These are phyloP conservation scores for Melieria omissa DNA, from an alignment of 2,888 invertebrate species.

Conservation along the genomic window DNA sequence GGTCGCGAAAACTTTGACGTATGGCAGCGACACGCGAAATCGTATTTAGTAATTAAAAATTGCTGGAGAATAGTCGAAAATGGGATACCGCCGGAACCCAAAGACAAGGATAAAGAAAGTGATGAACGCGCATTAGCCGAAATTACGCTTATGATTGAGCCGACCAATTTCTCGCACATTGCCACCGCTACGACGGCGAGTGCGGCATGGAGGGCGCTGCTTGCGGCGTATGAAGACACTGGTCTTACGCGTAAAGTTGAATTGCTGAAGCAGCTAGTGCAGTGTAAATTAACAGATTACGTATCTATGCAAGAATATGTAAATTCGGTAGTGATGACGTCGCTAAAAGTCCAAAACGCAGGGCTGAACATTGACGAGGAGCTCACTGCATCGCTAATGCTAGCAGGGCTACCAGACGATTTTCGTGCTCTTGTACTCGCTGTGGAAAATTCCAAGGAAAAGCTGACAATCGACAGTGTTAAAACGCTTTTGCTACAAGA, in stretches of 20 bases:
- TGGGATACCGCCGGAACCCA: background rate
- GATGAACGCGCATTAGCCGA: slow-evolving; percentile 9
- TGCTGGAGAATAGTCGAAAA: slow-evolving; percentile 15
- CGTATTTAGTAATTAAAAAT: slow-evolving; percentile 6
- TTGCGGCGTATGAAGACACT: slow-evolving; percentile 16
- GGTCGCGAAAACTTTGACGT: too few species aligned
- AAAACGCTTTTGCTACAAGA: slow-evolving; percentile 39
- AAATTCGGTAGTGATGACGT: slow-evolving; percentile 28
- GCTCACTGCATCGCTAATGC: slow-evolving; percentile 37
- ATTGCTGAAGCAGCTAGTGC: slow-evolving; percentile 25
- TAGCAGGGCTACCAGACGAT: slow-evolving; percentile 39
- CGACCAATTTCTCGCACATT: slow-evolving; percentile 12
- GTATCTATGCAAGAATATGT: slow-evolving; percentile 34
- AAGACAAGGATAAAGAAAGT: slow-evolving; percentile 12
- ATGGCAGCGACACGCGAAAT: background rate
- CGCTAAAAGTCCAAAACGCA: slow-evolving; percentile 24
- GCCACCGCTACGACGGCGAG: slow-evolving; percentile 12
- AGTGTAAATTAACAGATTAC: slow-evolving; percentile 25
- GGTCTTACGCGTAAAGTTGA: slow-evolving; percentile 28
- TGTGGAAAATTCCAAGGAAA: slow-evolving; percentile 40
- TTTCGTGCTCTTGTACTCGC: slow-evolving; percentile 38
- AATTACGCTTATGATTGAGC: slow-evolving; percentile 19
- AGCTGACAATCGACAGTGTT: slow-evolving; percentile 34
- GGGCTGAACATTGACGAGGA: slow-evolving; percentile 37
- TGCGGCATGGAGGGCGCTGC: slow-evolving; percentile 8